A percentile compares a stretch with the other conserved stretches of the same genome.
Evolutionary conservation across 2,888 invertebrate species (phyloP).

Genomic region (Ecliptopera silaceata): DNA sequence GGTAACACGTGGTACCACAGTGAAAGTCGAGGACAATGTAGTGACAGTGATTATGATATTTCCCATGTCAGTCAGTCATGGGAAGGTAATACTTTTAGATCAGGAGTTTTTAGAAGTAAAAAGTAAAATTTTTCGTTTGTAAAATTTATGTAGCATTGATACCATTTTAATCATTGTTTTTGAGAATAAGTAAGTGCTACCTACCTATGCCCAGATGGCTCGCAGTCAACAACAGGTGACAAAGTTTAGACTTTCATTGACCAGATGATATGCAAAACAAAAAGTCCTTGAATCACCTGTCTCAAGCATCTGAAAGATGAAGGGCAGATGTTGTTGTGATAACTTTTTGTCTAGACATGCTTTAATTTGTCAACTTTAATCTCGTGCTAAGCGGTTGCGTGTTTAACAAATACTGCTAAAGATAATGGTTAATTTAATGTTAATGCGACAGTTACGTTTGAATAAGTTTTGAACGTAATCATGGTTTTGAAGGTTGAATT

Average conservation of each 20-base stretch:
- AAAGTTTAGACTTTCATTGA: conserved; percentile 49
- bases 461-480: too few species aligned
- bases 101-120: conserved; percentile 9
- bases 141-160: too few species aligned
- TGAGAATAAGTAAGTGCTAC: too few species aligned
- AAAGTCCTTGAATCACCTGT: conserved; percentile 66
- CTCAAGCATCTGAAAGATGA: conserved; percentile 53
- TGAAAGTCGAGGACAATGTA: conserved; percentile 46
- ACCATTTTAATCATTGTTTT: too few species aligned
- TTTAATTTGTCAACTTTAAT: background rate
- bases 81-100: conserved; percentile 43
- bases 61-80: conserved; percentile 59
- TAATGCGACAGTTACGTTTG: too few species aligned
- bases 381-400: background rate
- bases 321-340: conserved; percentile 47
- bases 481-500: background rate
- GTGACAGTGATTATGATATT: conserved; percentile 37
- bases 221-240: conserved; percentile 54
- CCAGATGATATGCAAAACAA: conserved; percentile 65
- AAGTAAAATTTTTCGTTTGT: too few species aligned
- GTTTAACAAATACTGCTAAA: too few species aligned
- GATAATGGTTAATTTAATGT: too few species aligned
- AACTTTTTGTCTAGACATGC: conserved; percentile 34
- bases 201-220: conserved; percentile 24
- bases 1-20: conserved; percentile 37